These are phyloP conservation scores for Frieseomelitta varia DNA, from an alignment of 1,140 invertebrate genomes.

Conservation along the genomic window DNA sequence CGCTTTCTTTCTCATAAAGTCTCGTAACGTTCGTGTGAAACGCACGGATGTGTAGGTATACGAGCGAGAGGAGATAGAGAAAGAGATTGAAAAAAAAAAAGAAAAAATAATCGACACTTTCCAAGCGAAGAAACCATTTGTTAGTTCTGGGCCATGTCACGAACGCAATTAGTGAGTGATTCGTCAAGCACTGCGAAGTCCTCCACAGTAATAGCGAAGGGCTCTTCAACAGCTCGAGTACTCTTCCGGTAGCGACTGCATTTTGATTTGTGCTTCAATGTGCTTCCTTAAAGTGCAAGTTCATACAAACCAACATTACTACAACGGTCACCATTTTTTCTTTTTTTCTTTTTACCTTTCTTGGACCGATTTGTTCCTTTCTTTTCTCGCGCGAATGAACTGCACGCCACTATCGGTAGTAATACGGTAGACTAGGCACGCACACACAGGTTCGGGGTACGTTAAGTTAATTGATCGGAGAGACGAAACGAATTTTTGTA, in stretches of 20 bases:
- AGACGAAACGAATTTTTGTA: neutral
- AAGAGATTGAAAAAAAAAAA: neutral
- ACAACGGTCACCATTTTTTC: constrained; percentile 26
- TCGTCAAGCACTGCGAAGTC: constrained; percentile 77
- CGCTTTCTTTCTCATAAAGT: neutral
- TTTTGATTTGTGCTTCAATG: constrained; percentile 80
- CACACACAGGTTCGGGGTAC: neutral
- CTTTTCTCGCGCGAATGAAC: neutral
- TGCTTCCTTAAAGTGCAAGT: constrained; percentile 77
- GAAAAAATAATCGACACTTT: constrained; percentile 60
- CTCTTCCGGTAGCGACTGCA: constrained; percentile 78
- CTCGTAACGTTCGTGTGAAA: neutral
- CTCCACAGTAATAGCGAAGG: constrained; percentile 78
- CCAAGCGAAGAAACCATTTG: constrained; percentile 74
- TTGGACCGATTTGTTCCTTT: neutral
- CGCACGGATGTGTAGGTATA: neutral
- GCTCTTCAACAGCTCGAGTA: constrained; percentile 74
- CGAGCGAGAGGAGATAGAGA: neutral
- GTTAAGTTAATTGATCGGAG: neutral
- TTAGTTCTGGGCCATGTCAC: constrained; percentile 80
- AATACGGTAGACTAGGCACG: no score
- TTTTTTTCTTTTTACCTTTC: neutral
- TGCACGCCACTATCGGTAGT: neutral
- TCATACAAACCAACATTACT: constrained; percentile 54
- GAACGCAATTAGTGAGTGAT: constrained; percentile 82